phyloP scores from a whole-genome alignment of 2,888 invertebrate genomes.

The Cyrtodaria siliqua region DNA sequence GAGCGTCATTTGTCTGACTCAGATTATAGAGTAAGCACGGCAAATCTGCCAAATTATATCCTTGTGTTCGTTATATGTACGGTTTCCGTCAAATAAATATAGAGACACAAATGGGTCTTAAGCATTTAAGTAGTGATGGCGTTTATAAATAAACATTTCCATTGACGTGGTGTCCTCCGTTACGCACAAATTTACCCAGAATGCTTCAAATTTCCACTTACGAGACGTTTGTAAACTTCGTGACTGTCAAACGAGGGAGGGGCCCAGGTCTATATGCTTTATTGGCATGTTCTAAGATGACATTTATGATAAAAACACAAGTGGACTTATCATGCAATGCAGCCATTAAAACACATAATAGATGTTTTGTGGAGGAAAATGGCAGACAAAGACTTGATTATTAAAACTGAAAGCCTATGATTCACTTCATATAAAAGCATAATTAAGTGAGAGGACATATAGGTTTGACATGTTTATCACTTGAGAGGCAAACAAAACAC shows the following conservation, averaged over 20 bases:
- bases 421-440: too few relatives aligned
- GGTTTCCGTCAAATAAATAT: constrained; percentile 67
- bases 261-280: constrained; percentile 22
- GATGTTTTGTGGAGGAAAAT: too few relatives aligned
- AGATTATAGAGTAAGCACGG: constrained; percentile 60
- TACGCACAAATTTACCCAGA: constrained; percentile 38
- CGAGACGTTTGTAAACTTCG: constrained; percentile 29
- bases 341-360: too few relatives aligned
- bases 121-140: constrained; percentile 64
- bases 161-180: constrained; percentile 58
- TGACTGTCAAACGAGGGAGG: constrained; percentile 38
- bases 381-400: too few relatives aligned
- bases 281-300: constrained; percentile 34
- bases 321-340: constrained; percentile 29
- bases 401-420: too few relatives aligned
- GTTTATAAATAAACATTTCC: constrained; percentile 62
- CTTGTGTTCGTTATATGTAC: constrained; percentile 60
- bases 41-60: constrained; percentile 68
- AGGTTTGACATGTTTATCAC: too few relatives aligned
- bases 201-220: constrained; percentile 6
- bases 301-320: constrained; percentile 33
- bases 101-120: constrained; percentile 67
- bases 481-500: too few relatives aligned
- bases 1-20: constrained; percentile 63
- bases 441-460: too few relatives aligned